A percentile compares a stretch with the other conserved stretches of the same genome.
Evolutionary conservation across 2,797 vertebrate genomes (phyloP).

Genomic region (Schizothorax lantsangensis): DNA sequence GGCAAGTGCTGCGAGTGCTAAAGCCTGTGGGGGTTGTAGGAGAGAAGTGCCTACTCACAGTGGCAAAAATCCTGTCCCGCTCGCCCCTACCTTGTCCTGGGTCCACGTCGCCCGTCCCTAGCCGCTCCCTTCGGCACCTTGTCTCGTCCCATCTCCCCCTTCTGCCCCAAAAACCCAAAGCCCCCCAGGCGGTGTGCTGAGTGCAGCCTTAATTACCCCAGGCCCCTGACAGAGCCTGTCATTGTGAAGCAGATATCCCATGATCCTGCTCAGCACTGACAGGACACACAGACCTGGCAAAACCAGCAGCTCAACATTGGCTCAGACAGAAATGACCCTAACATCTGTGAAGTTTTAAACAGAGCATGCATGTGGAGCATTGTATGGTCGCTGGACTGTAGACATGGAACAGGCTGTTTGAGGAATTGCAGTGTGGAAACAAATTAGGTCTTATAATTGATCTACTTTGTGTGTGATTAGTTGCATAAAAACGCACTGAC

Average conservation of each 20-base stretch:
- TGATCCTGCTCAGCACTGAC: slow-evolving; percentile 62
- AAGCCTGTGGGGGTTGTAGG: slow-evolving; percentile 76
- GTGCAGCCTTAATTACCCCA: slow-evolving; percentile 80
- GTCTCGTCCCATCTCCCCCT: background rate
- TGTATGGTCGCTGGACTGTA: background rate
- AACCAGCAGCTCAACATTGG: background rate
- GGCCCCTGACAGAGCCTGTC: slow-evolving; percentile 73
- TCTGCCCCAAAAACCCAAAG: background rate
- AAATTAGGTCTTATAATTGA: background rate
- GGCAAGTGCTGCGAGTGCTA: slow-evolving; percentile 82
- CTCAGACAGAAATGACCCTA: background rate
- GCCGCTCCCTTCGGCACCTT: slow-evolving; percentile 41
- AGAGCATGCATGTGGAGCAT: background rate
- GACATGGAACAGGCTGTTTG: background rate
- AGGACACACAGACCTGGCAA: slow-evolving; percentile 54
- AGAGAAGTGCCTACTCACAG: slow-evolving; percentile 76
- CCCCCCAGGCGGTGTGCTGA: slow-evolving; percentile 66
- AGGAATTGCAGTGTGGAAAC: background rate
- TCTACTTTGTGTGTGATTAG: background rate
- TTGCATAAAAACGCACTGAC: background rate
- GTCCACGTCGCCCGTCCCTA: slow-evolving; percentile 40
- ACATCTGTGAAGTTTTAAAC: background rate
- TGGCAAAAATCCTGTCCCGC: slow-evolving; percentile 59
- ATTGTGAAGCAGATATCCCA: slow-evolving; percentile 66
- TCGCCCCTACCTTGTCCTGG: slow-evolving; percentile 49